Conservation (phyloP, 2,113 vertebrate species). For the Tyrannus savana region DNA sequence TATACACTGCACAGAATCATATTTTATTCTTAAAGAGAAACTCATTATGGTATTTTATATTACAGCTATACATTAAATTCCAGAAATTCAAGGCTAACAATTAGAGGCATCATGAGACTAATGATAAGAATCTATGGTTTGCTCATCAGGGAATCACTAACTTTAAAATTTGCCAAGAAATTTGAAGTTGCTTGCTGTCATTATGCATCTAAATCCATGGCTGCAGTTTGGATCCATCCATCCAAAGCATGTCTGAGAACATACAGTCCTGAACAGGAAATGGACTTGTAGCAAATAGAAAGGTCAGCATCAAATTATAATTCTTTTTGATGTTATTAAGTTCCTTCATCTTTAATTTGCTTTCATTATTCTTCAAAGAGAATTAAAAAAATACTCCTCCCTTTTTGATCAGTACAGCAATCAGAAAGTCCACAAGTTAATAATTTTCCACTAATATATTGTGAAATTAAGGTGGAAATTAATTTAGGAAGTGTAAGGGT, state of each 20-base stretch:
- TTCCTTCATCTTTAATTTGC: slow-evolving; percentile 14
- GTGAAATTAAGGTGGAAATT: slow-evolving; percentile 1
- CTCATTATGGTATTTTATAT: not conserved
- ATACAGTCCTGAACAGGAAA: not conserved
- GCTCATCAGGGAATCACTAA: not conserved
- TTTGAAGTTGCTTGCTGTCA: not conserved
- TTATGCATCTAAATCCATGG: not conserved
- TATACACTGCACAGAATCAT: too few species aligned
- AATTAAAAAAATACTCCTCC: slow-evolving; percentile 1
- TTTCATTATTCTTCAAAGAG: slow-evolving; percentile 51
- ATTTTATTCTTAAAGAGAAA: not conserved
- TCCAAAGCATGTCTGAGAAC: not conserved
- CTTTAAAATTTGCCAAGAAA: not conserved
- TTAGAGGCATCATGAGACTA: not conserved
- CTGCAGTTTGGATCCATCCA: not conserved
- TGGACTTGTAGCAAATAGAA: not conserved
- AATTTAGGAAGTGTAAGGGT: not conserved
- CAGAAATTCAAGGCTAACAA: not conserved
- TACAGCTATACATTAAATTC: not conserved
- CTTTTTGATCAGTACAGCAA: slow-evolving; percentile 27
- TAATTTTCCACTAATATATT: not conserved
- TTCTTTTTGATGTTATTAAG: slow-evolving; percentile 18
- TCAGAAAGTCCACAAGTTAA: not conserved
- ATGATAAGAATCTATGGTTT: not conserved
- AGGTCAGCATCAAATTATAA: not conserved